Evolutionary conservation across 2,113 vertebrate genomes (phyloP), one percentile per base, ranked within the genome.

Genomic region (Charina bottae): DNA sequence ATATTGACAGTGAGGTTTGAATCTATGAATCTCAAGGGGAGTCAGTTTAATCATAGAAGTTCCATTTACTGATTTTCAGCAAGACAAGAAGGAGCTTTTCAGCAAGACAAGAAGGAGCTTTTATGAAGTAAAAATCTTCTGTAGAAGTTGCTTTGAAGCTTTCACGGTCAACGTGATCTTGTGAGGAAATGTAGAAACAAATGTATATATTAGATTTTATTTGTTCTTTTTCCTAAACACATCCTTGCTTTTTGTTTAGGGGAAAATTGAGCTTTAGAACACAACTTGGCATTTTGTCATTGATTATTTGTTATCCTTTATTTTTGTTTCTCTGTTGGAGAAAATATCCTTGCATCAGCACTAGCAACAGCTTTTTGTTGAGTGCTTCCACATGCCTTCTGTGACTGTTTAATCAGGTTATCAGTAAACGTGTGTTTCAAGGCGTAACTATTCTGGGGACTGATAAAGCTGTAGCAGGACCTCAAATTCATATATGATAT

Each of bases 271-370:
- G 6, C 56, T n/a, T 88, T 4, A 13, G 42, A 21, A 37, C 0
- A 26, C 6, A 42, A 42, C 2, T 42, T 42, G 42, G 2, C 42
- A 42, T 42, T 42, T 42, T 3, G 42, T 42, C 42, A 42, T 42
- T 42, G 42, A 42, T 42, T 42, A 42, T 42, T 42, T 42, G 42
- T 42, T 42, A 42, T 42, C 42, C 46, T 0, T 2, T 0, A 15
- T 62, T 58, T 62, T 89, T 56, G 17, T 0, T 28, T 0, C 2
- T 85, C 56, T 19, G 64, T 0, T 0, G 53, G 58, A 96, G 94
- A 95, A 95, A 94, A 94, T 7, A 15, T 92, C 91, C 88, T 90
- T 95, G 94, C 90, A 78, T 54, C 92, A 24, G 0, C 0, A 5
- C 0, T 49, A 15, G 26, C 26, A 13, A 37, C 42, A 33, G 28